Evolutionary conservation across 1,140 invertebrate genomes (phyloP).

Genomic region (Probaryconus sp.): DNA sequence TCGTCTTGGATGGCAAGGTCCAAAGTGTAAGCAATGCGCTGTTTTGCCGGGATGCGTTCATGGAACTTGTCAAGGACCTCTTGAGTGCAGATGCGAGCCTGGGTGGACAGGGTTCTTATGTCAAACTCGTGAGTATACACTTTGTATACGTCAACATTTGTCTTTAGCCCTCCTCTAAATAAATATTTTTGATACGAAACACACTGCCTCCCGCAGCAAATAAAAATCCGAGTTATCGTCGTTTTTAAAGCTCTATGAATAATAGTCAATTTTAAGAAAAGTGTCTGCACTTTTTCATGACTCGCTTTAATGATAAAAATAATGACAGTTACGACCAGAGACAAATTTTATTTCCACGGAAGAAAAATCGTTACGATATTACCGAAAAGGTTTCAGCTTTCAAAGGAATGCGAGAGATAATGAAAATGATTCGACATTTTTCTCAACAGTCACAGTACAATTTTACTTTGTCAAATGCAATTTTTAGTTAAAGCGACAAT

Average conservation of each 20-base stretch:
- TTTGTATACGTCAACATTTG: slow-evolving; percentile 57
- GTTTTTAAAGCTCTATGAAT: too few relatives aligned
- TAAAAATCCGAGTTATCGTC: slow-evolving; percentile 30
- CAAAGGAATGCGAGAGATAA: too few relatives aligned
- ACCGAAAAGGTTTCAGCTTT: too few relatives aligned
- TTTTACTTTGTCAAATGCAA: too few relatives aligned
- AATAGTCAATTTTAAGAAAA: too few relatives aligned
- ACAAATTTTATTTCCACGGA: too few relatives aligned
- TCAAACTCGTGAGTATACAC: slow-evolving; percentile 86
- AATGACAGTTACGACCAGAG: too few relatives aligned
- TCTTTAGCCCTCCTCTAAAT: slow-evolving; percentile 53
- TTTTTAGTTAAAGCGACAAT: too few relatives aligned
- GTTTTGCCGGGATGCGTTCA: slow-evolving; percentile 88
- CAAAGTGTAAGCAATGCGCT: slow-evolving; percentile 88
- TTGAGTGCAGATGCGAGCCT: slow-evolving; percentile 90
- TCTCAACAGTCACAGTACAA: too few relatives aligned
- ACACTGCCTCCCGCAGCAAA: slow-evolving; percentile 41
- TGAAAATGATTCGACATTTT: too few relatives aligned
- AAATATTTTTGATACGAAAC: slow-evolving; percentile 56
- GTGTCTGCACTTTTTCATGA: slow-evolving; percentile 28
- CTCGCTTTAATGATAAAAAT: too few relatives aligned
- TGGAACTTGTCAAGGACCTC: slow-evolving; percentile 88
- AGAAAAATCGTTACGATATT: too few relatives aligned
- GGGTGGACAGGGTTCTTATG: slow-evolving; percentile 93
- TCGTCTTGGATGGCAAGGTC: slow-evolving; percentile 89